Evolutionary conservation across 92 coral and sea anemone genomes (phyloP).

Genomic region (Actinostola sp.): DNA sequence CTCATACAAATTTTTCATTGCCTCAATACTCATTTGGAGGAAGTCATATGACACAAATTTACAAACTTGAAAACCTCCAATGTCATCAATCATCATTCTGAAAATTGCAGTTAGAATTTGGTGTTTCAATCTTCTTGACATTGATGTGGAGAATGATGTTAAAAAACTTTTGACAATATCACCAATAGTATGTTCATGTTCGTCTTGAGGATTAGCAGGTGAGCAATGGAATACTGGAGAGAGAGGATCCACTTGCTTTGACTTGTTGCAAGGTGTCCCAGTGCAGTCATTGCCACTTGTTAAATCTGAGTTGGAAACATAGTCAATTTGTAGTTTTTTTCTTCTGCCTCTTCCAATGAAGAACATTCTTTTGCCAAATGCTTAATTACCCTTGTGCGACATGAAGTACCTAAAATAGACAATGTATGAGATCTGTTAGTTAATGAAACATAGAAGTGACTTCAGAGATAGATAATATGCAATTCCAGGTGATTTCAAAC

Average conservation of each 20-base stretch:
- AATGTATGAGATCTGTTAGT: slow-evolving; percentile 7
- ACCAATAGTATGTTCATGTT: slow-evolving; percentile 19
- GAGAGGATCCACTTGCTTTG: slow-evolving; percentile 19
- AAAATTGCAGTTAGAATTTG: slow-evolving; percentile 19
- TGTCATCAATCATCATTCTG: slow-evolving; percentile 10
- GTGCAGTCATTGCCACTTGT: too few relatives aligned
- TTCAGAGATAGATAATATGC: too few relatives aligned
- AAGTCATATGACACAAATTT: slow-evolving; percentile 47
- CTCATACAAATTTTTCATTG: slow-evolving; percentile 40
- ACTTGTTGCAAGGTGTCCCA: too few relatives aligned
- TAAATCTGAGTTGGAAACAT: background rate
- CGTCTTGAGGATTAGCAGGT: slow-evolving; percentile 6
- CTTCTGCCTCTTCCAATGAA: slow-evolving; percentile 60
- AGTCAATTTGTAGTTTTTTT: slow-evolving; percentile 28
- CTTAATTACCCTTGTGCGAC: slow-evolving; percentile 54
- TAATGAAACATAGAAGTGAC: background rate
- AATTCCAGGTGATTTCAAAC: too few relatives aligned
- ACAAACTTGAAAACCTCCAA: slow-evolving; percentile 25
- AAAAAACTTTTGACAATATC: slow-evolving; percentile 33
- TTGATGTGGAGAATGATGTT: slow-evolving; percentile 11
- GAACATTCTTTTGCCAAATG: slow-evolving; percentile 23
- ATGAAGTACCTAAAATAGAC: slow-evolving; percentile 45
- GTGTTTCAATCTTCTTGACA: slow-evolving; percentile 23
- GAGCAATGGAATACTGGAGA: slow-evolving; percentile 53
- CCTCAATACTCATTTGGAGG: slow-evolving; percentile 22